These are phyloP conservation scores for Chelonoidis abingdonii DNA, from an alignment of 2,113 vertebrate genomes.

Conservation along the genomic window DNA sequence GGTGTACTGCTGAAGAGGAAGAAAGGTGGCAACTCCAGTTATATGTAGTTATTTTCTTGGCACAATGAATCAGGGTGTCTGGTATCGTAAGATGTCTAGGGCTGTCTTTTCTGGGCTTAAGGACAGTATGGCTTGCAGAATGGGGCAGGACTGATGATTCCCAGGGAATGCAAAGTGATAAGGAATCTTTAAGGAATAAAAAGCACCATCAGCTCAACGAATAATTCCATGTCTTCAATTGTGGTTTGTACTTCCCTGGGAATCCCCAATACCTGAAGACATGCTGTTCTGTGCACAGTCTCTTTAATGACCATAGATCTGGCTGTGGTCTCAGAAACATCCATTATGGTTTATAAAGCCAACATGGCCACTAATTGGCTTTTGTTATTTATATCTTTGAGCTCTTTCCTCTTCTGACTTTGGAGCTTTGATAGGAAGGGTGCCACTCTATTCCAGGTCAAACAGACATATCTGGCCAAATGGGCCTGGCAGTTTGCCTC, in stretches of 20 bases:
- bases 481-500: not conserved
- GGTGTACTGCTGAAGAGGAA: not conserved
- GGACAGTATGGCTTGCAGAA: not conserved
- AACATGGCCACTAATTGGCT: too few species aligned
- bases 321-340: not conserved
- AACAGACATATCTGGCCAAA: not conserved
- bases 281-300: not conserved
- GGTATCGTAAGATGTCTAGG: not conserved
- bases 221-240: not conserved
- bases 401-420: too few species aligned
- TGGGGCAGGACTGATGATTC: not conserved
- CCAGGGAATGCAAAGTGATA: not conserved
- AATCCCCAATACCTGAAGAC: not conserved
- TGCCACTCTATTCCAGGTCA: not conserved
- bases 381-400: too few species aligned
- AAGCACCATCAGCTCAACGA: not conserved
- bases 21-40: not conserved
- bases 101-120: not conserved
- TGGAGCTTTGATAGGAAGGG: not conserved
- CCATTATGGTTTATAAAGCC: too few species aligned
- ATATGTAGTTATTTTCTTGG: not conserved
- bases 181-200: not conserved
- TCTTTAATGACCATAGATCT: not conserved
- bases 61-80: not conserved
- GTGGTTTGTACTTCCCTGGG: not conserved